Conservation (phyloP, 2,113 vertebrate species). For the Mystacornis crossleyi region DNA sequence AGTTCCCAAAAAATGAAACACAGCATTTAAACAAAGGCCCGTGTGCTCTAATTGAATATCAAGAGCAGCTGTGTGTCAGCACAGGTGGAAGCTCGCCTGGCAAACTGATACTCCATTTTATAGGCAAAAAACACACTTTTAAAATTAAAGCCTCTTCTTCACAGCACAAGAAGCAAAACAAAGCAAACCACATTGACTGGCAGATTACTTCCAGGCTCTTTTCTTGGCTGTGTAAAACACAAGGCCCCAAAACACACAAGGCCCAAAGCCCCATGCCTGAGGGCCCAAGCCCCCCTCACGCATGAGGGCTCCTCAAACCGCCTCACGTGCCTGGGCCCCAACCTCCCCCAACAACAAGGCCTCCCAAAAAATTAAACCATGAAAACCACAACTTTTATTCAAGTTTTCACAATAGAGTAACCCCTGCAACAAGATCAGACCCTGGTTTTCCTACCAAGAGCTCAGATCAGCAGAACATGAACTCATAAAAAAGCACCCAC, state of each 20-base stretch:
- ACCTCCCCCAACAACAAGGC: too few relatives aligned
- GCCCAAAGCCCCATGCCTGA: background rate
- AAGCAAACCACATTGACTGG: background rate
- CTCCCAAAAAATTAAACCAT: background rate
- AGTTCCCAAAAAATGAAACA: background rate
- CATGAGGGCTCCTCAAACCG: background rate
- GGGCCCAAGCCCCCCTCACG: background rate
- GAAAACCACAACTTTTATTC: background rate
- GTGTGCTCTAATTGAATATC: background rate
- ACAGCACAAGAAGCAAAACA: background rate
- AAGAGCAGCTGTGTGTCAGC: background rate
- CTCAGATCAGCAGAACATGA: accelerated
- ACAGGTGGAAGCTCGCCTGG: background rate
- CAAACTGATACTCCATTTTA: background rate
- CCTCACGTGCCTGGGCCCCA: too few relatives aligned
- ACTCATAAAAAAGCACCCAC: background rate
- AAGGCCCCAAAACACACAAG: background rate
- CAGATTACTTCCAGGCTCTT: background rate
- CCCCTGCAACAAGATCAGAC: too few relatives aligned
- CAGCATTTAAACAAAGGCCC: background rate
- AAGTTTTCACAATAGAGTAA: background rate
- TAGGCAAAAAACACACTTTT: background rate
- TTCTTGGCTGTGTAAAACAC: background rate
- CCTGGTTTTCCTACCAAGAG: background rate
- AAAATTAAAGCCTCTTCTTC: background rate